phyloP scores from a whole-genome alignment of 2,113 vertebrate genomes.

The Axis porcinus region DNA sequence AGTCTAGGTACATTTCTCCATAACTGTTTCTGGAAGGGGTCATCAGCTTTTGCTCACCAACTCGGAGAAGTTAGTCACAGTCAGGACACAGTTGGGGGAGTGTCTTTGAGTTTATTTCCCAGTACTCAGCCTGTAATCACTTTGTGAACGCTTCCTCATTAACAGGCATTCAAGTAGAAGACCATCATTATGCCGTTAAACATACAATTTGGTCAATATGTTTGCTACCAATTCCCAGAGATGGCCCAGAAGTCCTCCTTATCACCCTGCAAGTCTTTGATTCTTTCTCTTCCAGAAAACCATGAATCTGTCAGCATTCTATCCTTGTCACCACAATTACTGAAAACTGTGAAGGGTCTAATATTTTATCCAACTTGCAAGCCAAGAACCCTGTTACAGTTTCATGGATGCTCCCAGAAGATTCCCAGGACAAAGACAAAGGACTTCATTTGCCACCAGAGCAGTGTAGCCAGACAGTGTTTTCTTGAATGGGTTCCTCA shows the following conservation, averaged over 20 bases:
- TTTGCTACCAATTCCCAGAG: background rate
- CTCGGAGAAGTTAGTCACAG: background rate
- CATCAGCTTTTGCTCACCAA: background rate
- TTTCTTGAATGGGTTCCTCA: background rate
- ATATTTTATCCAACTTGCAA: background rate
- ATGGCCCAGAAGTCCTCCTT: background rate
- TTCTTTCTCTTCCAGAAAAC: background rate
- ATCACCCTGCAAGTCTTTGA: background rate
- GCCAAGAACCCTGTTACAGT: background rate
- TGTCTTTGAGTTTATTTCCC: background rate
- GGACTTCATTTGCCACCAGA: background rate
- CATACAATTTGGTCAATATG: background rate
- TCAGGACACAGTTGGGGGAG: background rate
- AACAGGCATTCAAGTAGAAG: background rate
- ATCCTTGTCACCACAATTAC: background rate
- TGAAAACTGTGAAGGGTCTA: background rate
- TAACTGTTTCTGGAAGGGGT: background rate
- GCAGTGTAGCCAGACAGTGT: background rate
- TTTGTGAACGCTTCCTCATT: background rate
- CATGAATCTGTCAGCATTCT: background rate
- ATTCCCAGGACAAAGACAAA: background rate
- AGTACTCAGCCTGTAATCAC: background rate
- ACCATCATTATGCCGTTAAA: background rate
- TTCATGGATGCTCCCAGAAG: background rate
- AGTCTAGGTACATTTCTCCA: background rate